phyloP scores from a whole-genome alignment of 2,797 vertebrate species.

The Brachyrhaphis roseni region DNA sequence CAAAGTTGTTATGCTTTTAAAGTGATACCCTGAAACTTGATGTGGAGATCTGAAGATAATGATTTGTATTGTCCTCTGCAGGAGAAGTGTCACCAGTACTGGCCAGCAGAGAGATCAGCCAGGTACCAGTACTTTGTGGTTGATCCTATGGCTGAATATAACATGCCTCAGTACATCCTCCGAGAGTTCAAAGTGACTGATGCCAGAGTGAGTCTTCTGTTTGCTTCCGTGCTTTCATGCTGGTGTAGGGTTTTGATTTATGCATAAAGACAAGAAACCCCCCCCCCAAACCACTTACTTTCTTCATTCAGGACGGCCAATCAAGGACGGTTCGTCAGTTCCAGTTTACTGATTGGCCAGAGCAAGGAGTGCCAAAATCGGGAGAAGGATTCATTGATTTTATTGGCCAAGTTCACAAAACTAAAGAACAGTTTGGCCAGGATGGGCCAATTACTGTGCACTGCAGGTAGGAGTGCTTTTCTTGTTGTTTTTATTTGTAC shows the following conservation, averaged over 20 bases:
- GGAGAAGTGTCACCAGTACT: constrained; percentile 99
- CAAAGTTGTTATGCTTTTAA: not conserved
- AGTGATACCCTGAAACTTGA: constrained; percentile 8
- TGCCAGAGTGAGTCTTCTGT: constrained; percentile 87
- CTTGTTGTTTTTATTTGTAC: not conserved
- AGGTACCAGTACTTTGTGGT: constrained; percentile 99
- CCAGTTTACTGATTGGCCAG: constrained; percentile 99
- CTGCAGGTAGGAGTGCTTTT: constrained; percentile 88
- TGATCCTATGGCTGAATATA: constrained; percentile 99
- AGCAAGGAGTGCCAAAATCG: constrained; percentile 99
- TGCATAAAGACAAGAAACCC: not conserved
- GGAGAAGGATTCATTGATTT: constrained; percentile 99
- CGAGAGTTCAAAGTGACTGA: constrained; percentile 99
- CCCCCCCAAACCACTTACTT: not conserved
- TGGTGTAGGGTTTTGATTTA: not conserved
- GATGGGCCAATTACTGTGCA: constrained; percentile 98
- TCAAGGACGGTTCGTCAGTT: constrained; percentile 98
- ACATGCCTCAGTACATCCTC: constrained; percentile 99
- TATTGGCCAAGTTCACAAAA: constrained; percentile 99
- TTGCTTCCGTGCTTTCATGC: not conserved
- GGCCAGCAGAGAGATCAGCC: constrained; percentile 97
- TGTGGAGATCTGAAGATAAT: constrained; percentile 24
- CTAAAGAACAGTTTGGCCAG: constrained; percentile 99
- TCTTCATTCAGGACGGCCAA: constrained; percentile 90
- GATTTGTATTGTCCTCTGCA: constrained; percentile 60